phyloP scores from a whole-genome alignment of 2,888 invertebrate genomes.

The Tiliacea aurago region DNA sequence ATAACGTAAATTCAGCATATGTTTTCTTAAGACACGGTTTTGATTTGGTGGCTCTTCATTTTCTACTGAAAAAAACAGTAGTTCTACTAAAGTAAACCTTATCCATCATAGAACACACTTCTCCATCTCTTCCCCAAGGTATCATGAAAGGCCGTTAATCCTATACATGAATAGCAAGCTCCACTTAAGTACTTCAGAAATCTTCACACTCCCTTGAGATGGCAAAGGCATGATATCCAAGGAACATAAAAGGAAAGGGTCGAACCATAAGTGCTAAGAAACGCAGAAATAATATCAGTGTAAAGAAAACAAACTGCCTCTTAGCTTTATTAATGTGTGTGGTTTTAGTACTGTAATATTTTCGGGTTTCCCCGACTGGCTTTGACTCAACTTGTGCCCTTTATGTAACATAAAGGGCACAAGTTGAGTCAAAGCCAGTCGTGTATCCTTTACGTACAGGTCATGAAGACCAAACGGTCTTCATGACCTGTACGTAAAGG shows the following conservation, averaged over 20 bases:
- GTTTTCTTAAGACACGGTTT: too few species aligned
- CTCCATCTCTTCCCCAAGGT: not conserved
- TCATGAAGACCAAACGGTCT: too few species aligned
- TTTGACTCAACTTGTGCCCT: conserved; percentile 10
- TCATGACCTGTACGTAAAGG: not conserved
- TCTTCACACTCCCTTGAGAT: not conserved
- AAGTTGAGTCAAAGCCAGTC: too few species aligned
- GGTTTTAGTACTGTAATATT: conserved; percentile 6
- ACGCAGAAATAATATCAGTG: not conserved
- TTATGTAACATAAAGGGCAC: too few species aligned
- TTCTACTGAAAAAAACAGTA: not conserved
- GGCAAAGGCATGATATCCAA: not conserved
- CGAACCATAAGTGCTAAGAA: conserved; percentile 14
- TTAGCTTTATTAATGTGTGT: conserved; percentile 30
- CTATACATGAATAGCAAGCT: not conserved
- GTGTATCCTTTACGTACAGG: too few species aligned
- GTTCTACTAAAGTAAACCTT: not conserved
- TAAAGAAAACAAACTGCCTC: conserved; percentile 21
- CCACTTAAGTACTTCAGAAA: not conserved
- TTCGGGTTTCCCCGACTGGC: not conserved
- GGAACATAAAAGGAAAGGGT: not conserved
- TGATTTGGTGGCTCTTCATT: not conserved
- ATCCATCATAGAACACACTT: not conserved
- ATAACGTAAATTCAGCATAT: not conserved
- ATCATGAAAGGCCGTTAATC: not conserved